phyloP scores from a whole-genome alignment of 2,888 invertebrate species.

The Synanthedon myopaeformis region DNA sequence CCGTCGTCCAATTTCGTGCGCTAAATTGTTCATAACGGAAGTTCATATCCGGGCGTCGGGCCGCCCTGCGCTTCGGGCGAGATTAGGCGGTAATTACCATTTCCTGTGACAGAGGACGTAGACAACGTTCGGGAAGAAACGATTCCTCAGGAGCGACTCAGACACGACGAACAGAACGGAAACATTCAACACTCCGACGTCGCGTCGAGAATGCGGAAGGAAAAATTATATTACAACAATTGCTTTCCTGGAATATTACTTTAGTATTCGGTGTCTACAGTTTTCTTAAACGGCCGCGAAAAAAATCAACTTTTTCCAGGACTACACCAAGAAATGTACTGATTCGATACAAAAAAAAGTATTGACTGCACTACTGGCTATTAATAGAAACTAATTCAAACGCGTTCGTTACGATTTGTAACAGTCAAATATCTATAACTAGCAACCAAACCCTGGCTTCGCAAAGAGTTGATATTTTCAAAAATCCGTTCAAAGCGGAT shows the following conservation, averaged over 20 bases:
- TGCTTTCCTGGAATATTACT: not conserved
- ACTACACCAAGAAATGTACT: too few species aligned
- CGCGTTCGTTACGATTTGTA: too few species aligned
- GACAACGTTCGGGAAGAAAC: slow-evolving; percentile 44
- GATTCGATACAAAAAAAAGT: too few species aligned
- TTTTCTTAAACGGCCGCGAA: too few species aligned
- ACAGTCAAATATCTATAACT: too few species aligned
- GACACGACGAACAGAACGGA: slow-evolving; percentile 23
- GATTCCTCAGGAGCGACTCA: slow-evolving; percentile 26
- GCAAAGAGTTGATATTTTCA: too few species aligned
- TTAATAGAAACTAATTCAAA: too few species aligned
- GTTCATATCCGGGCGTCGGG: slow-evolving; percentile 83
- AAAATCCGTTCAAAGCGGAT: too few species aligned
- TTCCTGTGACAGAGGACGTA: slow-evolving; percentile 64
- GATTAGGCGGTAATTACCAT: slow-evolving; percentile 73
- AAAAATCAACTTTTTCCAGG: too few species aligned
- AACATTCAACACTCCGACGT: slow-evolving; percentile 7
- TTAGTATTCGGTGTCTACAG: not conserved
- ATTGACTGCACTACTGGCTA: too few species aligned
- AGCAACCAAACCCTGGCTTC: too few species aligned
- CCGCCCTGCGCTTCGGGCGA: slow-evolving; percentile 64
- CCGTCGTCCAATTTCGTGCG: slow-evolving; percentile 73
- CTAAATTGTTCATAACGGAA: slow-evolving; percentile 89
- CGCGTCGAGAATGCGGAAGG: slow-evolving; percentile 25
- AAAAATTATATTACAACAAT: slow-evolving; percentile 30